Conservation (phyloP, 2,888 invertebrate genomes). For the Eupithecia subfuscata region DNA sequence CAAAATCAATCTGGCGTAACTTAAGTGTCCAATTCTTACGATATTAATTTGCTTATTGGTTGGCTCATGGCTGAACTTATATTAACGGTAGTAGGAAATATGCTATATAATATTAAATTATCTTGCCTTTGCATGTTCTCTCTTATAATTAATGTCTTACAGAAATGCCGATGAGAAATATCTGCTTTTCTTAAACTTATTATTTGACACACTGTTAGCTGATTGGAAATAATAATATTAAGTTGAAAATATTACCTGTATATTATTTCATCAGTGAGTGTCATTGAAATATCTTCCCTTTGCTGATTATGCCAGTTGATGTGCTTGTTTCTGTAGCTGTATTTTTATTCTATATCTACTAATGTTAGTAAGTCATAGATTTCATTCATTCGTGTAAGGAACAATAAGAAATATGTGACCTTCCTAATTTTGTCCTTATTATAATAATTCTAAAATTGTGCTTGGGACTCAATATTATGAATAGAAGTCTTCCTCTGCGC, state of each 20-base stretch:
- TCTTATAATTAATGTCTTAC: neutral
- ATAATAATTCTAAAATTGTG: neutral
- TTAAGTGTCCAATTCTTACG: neutral
- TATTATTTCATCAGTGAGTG: neutral
- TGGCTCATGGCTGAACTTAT: neutral
- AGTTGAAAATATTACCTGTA: slow-evolving; percentile 2
- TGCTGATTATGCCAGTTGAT: neutral
- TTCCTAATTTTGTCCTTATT: neutral
- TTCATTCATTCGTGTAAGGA: neutral
- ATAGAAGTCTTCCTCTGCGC: neutral
- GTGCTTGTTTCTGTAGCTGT: neutral
- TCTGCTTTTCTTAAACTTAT: neutral
- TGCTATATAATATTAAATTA: neutral
- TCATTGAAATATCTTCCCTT: neutral
- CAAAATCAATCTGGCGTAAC: neutral
- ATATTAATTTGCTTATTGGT: neutral
- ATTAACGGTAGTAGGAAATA: neutral
- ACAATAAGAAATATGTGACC: no score
- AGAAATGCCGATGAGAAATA: neutral
- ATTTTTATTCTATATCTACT: neutral
- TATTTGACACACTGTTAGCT: neutral
- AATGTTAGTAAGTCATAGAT: neutral
- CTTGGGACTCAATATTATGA: neutral
- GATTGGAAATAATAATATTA: neutral
- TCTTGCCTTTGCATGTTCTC: neutral